Conservation (phyloP, 2,797 vertebrate species). For the Brachymystax lenok region DNA sequence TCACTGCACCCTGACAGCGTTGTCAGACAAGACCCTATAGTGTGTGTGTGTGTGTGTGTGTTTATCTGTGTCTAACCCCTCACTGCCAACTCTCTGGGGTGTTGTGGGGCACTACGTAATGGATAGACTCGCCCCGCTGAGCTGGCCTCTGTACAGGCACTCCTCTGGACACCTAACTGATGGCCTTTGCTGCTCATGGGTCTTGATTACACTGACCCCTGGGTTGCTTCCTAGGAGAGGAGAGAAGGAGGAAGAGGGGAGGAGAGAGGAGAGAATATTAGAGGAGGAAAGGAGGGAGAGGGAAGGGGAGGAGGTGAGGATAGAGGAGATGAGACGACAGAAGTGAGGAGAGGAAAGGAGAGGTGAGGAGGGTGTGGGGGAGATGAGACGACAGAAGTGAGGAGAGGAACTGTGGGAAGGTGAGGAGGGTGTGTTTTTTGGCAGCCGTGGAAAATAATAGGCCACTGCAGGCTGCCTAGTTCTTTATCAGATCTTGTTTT, state of each 20-base stretch:
- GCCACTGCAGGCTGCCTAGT: too few species aligned
- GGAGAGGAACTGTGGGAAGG: too few species aligned
- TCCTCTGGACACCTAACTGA: conserved; percentile 71
- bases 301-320: too few species aligned
- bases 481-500: neutral
- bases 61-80: conserved; percentile 55
- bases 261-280: neutral
- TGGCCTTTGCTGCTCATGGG: conserved; percentile 74
- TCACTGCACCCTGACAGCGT: conserved; percentile 76
- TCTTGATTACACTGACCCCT: conserved; percentile 76
- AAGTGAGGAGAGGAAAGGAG: too few species aligned
- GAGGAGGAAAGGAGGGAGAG: conserved; percentile 30
- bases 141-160: conserved; percentile 73
- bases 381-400: too few species aligned
- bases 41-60: conserved; percentile 54
- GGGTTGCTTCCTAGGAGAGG: conserved; percentile 63
- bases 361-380: too few species aligned
- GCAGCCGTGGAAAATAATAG: too few species aligned
- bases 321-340: too few species aligned
- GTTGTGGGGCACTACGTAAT: conserved; percentile 74
- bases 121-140: conserved; percentile 70
- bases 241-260: conserved; percentile 42
- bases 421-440: too few species aligned
- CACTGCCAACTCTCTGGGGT: conserved; percentile 65
- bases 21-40: conserved; percentile 75